Base-by-base conservation (phyloP, 2,113 vertebrate species). In the Holacanthus passer region DNA sequence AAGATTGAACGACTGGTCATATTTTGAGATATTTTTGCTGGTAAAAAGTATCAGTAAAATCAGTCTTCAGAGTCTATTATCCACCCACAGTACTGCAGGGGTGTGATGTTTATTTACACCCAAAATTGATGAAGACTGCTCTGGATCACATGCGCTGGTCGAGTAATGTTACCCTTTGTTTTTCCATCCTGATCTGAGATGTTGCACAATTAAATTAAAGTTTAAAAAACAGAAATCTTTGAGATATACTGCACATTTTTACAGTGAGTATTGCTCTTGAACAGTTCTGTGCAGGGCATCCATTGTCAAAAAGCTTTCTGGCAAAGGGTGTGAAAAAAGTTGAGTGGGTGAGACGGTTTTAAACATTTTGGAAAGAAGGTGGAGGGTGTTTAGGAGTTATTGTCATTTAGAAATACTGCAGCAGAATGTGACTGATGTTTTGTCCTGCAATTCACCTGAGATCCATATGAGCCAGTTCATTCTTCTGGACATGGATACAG, bases 381-480 rank as follows among this genome's bases (percentile, higher is more conserved):
- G 63, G 0, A 65, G 24, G 10, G 7, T 56, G 39, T 56, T 29
- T 0, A 9, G n/a, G 14, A 68, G 35, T 9, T n/a, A 20, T 14
- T 48, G 8, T 52, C 48, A 24, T 37, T 12, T 56, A 11, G 66
- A 43, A 50, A 67, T 45, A 73, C 22, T 16, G 66, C 48, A 77
- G n/a, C 19, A 27, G 24, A 35, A 19, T 48, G 39, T 48, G 22
- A 37, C 3, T 6, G 43, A 9, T 55, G 13, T 56, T 73, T 60
- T 32, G 27, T 73, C 50, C 39, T 27, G 22, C n/a, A 24, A 7
- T 62, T 64, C 47, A 53, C 11, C 32, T 29, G 12, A 63, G 14
- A 55, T 29, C 56, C 35, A 68, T 14, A 8, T 32, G 31, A 72
- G 16, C 39, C 7, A 22, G 7, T 1, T 48, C 14, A 43, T 55